These are phyloP conservation scores for Lordiphosa collinella DNA, from an alignment of 1,140 invertebrate species.

Conservation along the genomic window DNA sequence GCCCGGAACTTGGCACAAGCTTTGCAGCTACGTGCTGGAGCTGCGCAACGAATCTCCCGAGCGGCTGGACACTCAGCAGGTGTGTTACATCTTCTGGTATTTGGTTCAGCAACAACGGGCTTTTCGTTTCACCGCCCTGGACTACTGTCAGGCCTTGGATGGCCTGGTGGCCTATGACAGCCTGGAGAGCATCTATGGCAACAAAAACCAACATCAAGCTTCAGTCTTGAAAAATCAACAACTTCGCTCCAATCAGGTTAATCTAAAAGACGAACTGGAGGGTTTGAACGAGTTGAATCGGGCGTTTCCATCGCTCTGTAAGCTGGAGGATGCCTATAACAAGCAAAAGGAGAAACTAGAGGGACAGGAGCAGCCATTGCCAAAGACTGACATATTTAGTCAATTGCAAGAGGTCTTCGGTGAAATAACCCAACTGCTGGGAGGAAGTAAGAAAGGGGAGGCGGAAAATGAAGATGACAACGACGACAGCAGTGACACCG, in stretches of 20 bases:
- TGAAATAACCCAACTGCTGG: slow-evolving; percentile 43
- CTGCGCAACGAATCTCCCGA: slow-evolving; percentile 1
- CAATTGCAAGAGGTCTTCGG: slow-evolving; percentile 36
- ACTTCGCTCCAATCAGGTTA: slow-evolving; percentile 5
- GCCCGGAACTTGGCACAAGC: slow-evolving; percentile 40
- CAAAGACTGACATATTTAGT: slow-evolving; percentile 44
- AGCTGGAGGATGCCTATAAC: slow-evolving; percentile 59
- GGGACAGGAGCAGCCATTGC: slow-evolving; percentile 28
- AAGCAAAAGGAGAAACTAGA: slow-evolving; percentile 37
- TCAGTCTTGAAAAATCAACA: slow-evolving; percentile 15
- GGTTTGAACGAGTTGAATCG: slow-evolving; percentile 7
- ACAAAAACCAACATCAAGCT: slow-evolving; percentile 1
- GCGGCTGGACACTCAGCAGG: slow-evolving; percentile 35
- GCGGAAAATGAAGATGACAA: no score
- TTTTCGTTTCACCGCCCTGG: slow-evolving; percentile 58
- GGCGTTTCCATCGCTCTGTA: slow-evolving; percentile 22
- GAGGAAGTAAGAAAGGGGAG: not conserved
- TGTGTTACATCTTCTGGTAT: slow-evolving; percentile 52
- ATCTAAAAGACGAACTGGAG: slow-evolving; percentile 29
- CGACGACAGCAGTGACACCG: not conserved
- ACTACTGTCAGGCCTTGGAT: slow-evolving; percentile 57
- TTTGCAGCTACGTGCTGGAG: slow-evolving; percentile 32
- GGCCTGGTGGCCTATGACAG: slow-evolving; percentile 55
- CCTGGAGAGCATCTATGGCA: slow-evolving; percentile 19
- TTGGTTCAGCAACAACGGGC: slow-evolving; percentile 41